Evolutionary conservation across 2,888 invertebrate species (phyloP), one percentile per base, ranked within the genome.

Genomic region (Epiblema foenella): DNA sequence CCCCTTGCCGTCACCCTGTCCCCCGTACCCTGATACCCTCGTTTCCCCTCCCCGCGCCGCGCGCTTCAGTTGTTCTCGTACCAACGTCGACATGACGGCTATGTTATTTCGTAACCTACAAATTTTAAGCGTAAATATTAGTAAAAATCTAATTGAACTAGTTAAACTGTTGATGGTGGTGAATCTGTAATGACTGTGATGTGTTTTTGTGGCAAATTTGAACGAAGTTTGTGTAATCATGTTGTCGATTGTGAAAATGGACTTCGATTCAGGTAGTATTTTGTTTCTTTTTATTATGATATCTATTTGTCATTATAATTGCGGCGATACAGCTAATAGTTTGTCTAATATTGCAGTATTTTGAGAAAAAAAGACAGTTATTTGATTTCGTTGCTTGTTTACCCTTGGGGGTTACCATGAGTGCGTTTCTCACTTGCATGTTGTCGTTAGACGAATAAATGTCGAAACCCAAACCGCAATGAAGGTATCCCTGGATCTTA

Each of bases 221-320:
- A 39, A 52, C 24, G 51, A n/a, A 20, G 12, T 33, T 37, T 9
- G 8, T 5, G 33, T 33, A 56, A 46, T 33, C 46, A 51, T 69
- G 60, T 66, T 71, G 37, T 60, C 56, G 46, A 62, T 71, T 62
- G 54, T 62, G 24, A 56, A 66, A 37, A 66, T 71, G 60, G 70
- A 71, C 42, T 42, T 18, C 17, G 54, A 56, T 62, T 60, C 70
- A 60, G 66, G 70, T 71, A 62, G 70, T 71, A 62, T 12, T 37
- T 24, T 24, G 10, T 57, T 18, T 15, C 15, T 59, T 59, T 59
- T 24, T 20, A 39, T 29, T 49, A 24, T 3, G 8, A 7, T 46
- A n/a, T 46, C n/a, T 46, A n/a, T 8, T 46, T n/a, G 5, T 46
- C 8, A n/a, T 46, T 46, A n/a, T 8, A n/a, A 15, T 42, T 12